Conservation (phyloP, 2,888 invertebrate genomes). For the Neoascia interrupta region DNA sequence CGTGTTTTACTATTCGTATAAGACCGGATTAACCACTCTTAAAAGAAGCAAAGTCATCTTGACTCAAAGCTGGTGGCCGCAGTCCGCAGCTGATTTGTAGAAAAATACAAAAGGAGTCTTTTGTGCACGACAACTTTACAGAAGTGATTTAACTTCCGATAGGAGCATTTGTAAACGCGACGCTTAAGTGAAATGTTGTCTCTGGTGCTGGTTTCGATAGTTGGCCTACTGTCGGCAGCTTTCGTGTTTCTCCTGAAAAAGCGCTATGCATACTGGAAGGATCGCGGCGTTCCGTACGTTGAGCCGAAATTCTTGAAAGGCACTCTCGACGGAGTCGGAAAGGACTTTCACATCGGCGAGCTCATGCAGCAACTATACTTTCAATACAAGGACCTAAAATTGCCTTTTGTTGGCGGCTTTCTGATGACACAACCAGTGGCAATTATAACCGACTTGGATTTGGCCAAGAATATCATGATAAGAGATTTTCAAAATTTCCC, state of each 20-base stretch:
- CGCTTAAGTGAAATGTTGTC: constrained; percentile 3
- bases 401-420: constrained; percentile 72
- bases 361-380: constrained; percentile 72
- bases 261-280: constrained; percentile 71
- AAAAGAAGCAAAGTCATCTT: too few relatives aligned
- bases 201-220: constrained; percentile 8
- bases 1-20: too few relatives aligned
- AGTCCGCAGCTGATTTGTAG: too few relatives aligned
- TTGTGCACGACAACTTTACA: too few relatives aligned
- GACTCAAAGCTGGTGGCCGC: too few relatives aligned
- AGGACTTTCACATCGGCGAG: constrained; percentile 72
- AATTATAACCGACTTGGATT: constrained; percentile 74
- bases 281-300: constrained; percentile 71
- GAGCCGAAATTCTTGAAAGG: constrained; percentile 68
- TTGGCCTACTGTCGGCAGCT: not conserved
- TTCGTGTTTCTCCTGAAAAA: not conserved
- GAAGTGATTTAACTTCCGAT: too few relatives aligned
- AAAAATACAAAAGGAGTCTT: too few relatives aligned
- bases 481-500: constrained; percentile 78
- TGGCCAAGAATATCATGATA: constrained; percentile 76
- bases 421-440: constrained; percentile 71
- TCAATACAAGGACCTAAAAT: constrained; percentile 64
- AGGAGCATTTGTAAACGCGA: too few relatives aligned
- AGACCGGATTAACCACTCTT: too few relatives aligned
- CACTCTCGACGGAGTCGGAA: constrained; percentile 72